Conservation (phyloP, 2,113 vertebrate species). For the Sapayoa aenigma region DNA sequence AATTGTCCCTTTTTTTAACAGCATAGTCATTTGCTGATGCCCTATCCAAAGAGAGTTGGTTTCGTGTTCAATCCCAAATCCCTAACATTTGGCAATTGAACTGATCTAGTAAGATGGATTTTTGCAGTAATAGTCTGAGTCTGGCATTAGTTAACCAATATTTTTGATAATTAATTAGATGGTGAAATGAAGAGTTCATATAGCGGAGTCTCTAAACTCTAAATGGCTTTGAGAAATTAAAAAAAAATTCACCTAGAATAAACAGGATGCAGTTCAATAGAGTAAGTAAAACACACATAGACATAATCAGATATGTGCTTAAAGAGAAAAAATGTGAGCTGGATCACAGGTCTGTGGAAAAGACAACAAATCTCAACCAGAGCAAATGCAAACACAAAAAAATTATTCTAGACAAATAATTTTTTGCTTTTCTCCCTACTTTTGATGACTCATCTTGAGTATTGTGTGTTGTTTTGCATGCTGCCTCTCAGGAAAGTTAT, state of each 20-base stretch:
- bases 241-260: not conserved
- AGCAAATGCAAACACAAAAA: not conserved
- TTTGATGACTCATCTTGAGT: not conserved
- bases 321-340: not conserved
- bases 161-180: conserved; percentile 5
- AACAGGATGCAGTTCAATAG: not conserved
- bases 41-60: not conserved
- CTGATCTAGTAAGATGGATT: not conserved
- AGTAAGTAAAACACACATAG: not conserved
- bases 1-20: not conserved
- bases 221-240: not conserved
- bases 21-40: not conserved
- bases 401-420: not conserved
- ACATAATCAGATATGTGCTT: not conserved
- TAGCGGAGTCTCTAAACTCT: not conserved
- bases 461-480: not conserved
- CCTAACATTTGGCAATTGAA: not conserved
- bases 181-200: not conserved
- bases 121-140: not conserved
- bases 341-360: not conserved
- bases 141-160: not conserved
- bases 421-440: not conserved
- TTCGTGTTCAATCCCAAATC: not conserved
- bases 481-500: not conserved
- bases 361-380: not conserved